Conservation (phyloP, 2,113 vertebrate species). For the Fulica atra region DNA sequence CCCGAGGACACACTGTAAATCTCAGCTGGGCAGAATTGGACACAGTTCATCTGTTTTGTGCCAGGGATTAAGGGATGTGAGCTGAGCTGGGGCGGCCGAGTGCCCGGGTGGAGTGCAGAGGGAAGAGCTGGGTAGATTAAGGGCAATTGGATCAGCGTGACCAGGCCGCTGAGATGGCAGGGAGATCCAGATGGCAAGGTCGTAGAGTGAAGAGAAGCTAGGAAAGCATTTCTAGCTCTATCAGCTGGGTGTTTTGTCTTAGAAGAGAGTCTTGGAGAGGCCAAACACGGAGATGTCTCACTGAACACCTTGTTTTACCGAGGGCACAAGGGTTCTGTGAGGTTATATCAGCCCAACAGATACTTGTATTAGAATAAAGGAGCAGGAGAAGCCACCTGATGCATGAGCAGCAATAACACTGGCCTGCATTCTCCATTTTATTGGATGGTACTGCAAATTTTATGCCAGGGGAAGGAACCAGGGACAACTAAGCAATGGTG, state of each 20-base stretch:
- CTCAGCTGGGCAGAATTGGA: not conserved
- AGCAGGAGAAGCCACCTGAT: not conserved
- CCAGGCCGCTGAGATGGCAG: not conserved
- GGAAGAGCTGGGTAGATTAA: not conserved
- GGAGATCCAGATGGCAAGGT: not conserved
- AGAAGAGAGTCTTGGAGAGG: not conserved
- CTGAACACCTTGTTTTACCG: too few species aligned
- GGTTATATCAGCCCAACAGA: not conserved
- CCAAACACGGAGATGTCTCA: not conserved
- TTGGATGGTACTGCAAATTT: not conserved
- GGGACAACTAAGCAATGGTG: not conserved
- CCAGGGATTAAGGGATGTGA: not conserved
- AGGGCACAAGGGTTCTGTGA: not conserved
- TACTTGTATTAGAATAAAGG: not conserved
- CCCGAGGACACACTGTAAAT: not conserved
- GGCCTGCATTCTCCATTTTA: not conserved
- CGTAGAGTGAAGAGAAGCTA: not conserved
- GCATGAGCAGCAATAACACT: fast-evolving
- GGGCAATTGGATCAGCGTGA: not conserved
- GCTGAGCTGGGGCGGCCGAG: not conserved
- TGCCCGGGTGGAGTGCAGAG: not conserved
- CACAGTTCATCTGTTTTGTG: not conserved
- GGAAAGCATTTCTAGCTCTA: not conserved
- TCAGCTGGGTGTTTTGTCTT: not conserved
- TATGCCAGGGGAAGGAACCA: not conserved